phyloP scores from a whole-genome alignment of 2,888 invertebrate species.

The Kuschelorhynchus macadamiae region DNA sequence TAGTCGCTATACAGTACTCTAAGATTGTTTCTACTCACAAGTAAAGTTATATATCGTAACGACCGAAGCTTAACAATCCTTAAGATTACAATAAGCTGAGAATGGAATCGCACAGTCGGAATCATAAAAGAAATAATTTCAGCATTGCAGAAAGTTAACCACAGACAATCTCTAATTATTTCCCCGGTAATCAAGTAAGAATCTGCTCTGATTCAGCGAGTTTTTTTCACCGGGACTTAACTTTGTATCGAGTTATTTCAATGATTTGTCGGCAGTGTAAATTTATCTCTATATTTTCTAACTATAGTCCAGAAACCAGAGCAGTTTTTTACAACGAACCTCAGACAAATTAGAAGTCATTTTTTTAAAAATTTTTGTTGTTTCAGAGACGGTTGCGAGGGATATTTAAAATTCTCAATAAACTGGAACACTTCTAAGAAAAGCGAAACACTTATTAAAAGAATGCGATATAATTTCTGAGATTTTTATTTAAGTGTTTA shows the following conservation, averaged over 20 bases:
- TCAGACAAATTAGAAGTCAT: no score
- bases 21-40: no score
- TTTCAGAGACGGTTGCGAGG: no score
- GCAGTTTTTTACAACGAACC: no score
- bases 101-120: not conserved
- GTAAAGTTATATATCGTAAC: not conserved
- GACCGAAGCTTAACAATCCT: not conserved
- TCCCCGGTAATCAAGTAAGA: conserved; percentile 31
- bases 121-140: conserved; percentile 5
- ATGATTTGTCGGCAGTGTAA: conserved; percentile 24
- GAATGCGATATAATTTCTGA: no score
- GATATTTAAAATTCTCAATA: no score
- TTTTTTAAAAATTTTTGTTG: no score
- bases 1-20: no score
- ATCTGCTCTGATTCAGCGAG: conserved; percentile 23
- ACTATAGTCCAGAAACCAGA: no score
- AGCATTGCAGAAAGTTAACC: conserved; percentile 21
- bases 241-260: conserved; percentile 15
- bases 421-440: no score
- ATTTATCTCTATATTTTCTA: conserved; percentile 59
- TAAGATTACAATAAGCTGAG: not conserved
- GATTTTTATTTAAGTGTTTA: no score
- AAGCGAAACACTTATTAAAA: no score
- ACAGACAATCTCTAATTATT: conserved; percentile 28
- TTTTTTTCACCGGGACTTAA: conserved; percentile 5